Percentiles rank a stretch among this genome's conserved stretches.
These are phyloP conservation scores for Chromobotia macracanthus DNA, from an alignment of 2,797 vertebrate genomes.

Conservation along the genomic window DNA sequence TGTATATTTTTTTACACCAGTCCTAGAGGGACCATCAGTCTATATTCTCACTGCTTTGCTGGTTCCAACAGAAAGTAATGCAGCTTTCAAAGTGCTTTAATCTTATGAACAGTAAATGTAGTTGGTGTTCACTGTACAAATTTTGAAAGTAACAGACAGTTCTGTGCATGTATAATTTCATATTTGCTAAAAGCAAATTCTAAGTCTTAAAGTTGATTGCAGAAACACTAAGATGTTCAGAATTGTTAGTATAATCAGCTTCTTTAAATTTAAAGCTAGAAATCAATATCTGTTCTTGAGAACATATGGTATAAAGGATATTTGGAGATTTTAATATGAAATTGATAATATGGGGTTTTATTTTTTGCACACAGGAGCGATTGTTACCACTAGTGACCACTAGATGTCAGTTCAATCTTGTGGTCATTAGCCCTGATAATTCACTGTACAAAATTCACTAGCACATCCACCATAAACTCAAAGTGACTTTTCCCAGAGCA, in stretches of 20 bases:
- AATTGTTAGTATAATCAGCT: slow-evolving; percentile 46
- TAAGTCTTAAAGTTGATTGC: not conserved
- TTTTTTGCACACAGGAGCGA: slow-evolving; percentile 63
- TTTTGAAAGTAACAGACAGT: slow-evolving; percentile 2
- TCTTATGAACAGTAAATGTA: slow-evolving; percentile 40
- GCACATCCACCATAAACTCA: slow-evolving; percentile 29
- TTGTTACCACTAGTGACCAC: slow-evolving; percentile 67
- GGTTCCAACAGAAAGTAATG: slow-evolving; percentile 50
- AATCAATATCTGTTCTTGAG: slow-evolving; percentile 29
- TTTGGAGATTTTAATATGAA: slow-evolving; percentile 4
- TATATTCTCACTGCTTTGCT: slow-evolving; percentile 32
- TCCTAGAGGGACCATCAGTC: slow-evolving; percentile 42
- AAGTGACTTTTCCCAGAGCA: slow-evolving; percentile 55
- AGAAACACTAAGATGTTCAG: slow-evolving; percentile 29
- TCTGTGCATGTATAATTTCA: slow-evolving; percentile 41
- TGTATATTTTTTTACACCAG: slow-evolving; percentile 19
- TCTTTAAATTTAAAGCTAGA: slow-evolving; percentile 20
- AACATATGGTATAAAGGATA: slow-evolving; percentile 35
- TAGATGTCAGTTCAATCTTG: slow-evolving; percentile 66
- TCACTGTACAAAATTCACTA: slow-evolving; percentile 58
- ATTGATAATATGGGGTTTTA: not conserved
- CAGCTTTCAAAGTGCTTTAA: slow-evolving; percentile 67
- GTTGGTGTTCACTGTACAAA: slow-evolving; percentile 39
- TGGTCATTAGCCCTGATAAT: slow-evolving; percentile 61
- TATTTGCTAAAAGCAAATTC: slow-evolving; percentile 40